Base-by-base conservation (phyloP, 2,797 vertebrate species). In the Acrossocheilus wenchowensis region DNA sequence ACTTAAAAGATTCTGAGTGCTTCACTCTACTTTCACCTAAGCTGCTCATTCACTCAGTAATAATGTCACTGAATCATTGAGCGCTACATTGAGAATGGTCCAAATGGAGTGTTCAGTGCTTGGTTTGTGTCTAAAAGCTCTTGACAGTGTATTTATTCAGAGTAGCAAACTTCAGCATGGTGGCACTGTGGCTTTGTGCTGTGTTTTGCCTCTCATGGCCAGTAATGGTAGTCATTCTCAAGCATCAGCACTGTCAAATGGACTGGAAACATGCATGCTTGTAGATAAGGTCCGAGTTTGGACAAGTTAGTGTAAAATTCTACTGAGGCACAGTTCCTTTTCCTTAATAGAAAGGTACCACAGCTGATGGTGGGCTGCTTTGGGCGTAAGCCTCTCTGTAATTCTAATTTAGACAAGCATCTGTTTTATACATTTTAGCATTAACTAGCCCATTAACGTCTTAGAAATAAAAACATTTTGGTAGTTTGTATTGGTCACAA, bases 211-310 rank as follows among this genome's bases (percentile, higher is more conserved):
- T 74, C 26, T 62, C 23, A 45, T 43, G 52, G 41, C 84, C 19
- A 12, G 60, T 86, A 86, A 83, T 87, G 75, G 75, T 54, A 64
- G 66, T 78, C 84, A 41, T 85, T 84, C 72, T 87, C 48, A 89
- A 85, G 80, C 82, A 81, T 87, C 68, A 84, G 60, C 79, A 78
- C 71, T 68, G 23, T 78, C 66, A 83, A 91, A 91, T 91, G 87
- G 87, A 60, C 89, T 90, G 90, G 87, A 90, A 91, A 89, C 75
- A 87, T 43, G 79, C 77, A 81, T 86, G 60, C 66, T 83, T 85
- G 52, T 52, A 89, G 90, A 90, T 91, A 91, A 91, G 79, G 86
- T 73, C 79, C 4, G 69, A 87, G 77, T 88, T 88, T 87, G 85
- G 82, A 52, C 60, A 88, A 86, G 81, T 62, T 54, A 60, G 41